A percentile compares a stretch with the other conserved stretches of the same genome.
phyloP scores from a whole-genome alignment of 2,888 invertebrate genomes.

The Chalcosyrphus nemorum region DNA sequence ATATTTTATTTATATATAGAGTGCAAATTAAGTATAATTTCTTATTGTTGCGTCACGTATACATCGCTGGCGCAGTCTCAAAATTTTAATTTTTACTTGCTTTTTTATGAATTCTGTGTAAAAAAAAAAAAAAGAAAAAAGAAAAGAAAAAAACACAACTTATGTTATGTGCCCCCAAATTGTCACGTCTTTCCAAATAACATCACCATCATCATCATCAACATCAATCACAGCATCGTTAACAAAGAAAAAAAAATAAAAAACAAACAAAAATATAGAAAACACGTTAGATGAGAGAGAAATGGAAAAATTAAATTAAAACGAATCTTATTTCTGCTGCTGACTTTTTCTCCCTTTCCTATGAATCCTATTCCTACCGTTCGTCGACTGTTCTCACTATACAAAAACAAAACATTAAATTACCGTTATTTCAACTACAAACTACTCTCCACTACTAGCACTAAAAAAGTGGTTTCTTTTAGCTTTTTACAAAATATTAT shows the following conservation, averaged over 20 bases:
- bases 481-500: constrained; percentile 26
- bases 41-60: constrained; percentile 72
- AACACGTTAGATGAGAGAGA: not conserved
- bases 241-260: constrained; percentile 44
- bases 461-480: constrained; percentile 32
- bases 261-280: not conserved
- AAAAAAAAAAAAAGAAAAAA: constrained; percentile 33
- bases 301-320: constrained; percentile 15
- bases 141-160: constrained; percentile 15
- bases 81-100: constrained; percentile 38
- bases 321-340: constrained; percentile 55
- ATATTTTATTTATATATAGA: constrained; percentile 53
- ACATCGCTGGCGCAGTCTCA: constrained; percentile 73
- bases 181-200: not conserved
- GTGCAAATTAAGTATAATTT: constrained; percentile 64
- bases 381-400: constrained; percentile 10
- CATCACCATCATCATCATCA: constrained; percentile 14
- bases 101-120: constrained; percentile 38
- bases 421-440: constrained; percentile 47
- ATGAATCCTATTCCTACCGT: not conserved
- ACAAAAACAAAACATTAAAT: constrained; percentile 42
- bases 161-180: not conserved
- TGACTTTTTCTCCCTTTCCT: constrained; percentile 9
- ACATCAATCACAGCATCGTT: constrained; percentile 70
- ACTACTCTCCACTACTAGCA: constrained; percentile 22